Conservation (phyloP, 2,797 vertebrate species). For the Halcyon leucocephala region DNA sequence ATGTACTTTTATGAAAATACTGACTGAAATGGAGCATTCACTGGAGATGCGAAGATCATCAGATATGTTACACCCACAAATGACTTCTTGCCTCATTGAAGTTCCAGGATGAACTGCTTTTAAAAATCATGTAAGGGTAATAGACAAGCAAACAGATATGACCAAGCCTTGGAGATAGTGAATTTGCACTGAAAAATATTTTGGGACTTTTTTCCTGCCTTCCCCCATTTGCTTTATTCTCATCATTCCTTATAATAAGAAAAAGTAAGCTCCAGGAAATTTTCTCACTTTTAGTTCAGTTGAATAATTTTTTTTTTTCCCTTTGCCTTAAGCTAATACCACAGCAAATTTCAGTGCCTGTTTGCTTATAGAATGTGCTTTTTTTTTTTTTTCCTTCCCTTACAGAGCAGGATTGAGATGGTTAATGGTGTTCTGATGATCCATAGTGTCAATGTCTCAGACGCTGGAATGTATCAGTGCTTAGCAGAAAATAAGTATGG, state of each 20-base stretch:
- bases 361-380: not conserved
- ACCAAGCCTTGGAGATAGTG: fast-evolving
- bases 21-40: not conserved
- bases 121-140: not conserved
- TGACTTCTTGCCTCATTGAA: not conserved
- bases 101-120: not conserved
- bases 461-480: constrained; percentile 97
- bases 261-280: not conserved
- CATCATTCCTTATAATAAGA: not conserved
- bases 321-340: not conserved
- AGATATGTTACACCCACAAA: not conserved
- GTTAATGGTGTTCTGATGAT: constrained; percentile 90
- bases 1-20: not conserved
- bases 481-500: constrained; percentile 95
- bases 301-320: not conserved
- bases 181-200: not conserved
- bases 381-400: constrained; percentile 51
- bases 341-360: not conserved
- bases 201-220: not conserved
- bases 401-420: constrained; percentile 90
- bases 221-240: not conserved
- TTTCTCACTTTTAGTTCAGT: not conserved
- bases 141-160: not conserved
- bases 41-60: not conserved
- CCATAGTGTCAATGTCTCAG: constrained; percentile 85